Base-by-base conservation (phyloP, 37 sponge, comb jelly and placozoan species). In the Halichondria panicea region DNA sequence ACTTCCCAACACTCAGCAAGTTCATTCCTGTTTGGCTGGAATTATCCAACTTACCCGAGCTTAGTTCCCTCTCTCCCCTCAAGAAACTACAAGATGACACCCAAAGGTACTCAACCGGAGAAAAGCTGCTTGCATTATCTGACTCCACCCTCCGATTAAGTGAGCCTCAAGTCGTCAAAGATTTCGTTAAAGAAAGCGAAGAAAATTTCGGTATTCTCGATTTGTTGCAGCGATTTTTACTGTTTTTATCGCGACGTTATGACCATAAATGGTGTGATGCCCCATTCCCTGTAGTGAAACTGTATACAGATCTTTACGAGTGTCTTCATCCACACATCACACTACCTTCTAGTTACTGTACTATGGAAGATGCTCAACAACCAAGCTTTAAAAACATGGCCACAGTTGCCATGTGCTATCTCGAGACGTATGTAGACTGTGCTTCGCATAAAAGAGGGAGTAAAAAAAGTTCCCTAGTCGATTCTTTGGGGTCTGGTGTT, bases 231-330 rank as follows among this genome's bases (percentile, higher is more conserved):
- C 31, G 81, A 4, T 87, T 68, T 70, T 35, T 81, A 7, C 46
- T 24, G 22, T 28, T 75, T 21, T 71, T 87, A 37, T 69, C 88
- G 34, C 59, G 38, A 0, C 82, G 70, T 41, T 87, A 81, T 43
- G 41, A 87, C 55, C 43, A 41, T 24, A 75, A 76, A 27, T 87
- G 88, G 88, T 87, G 57, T 28, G 75, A 9, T 8, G 27, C 55
- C 24, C 11, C 57, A 28, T 39, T 39, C 38, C 32, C 57, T 30
- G n/a, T 39, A 1, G 68, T 39, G 3, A 68, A 58, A 25, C 32
- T 77, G 45, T 85, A 71, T 40, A 31, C 66, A 35, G 86, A 85
- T 21, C 24, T 71, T 13, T 85, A 85, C 30, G 74, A 85, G 52
- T 54, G 46, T 9, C 62, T 85, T 33, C 86, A 85, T 37, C 30